Base-by-base conservation (phyloP, 2,888 invertebrate species). In the Adineta ricciae region DNA sequence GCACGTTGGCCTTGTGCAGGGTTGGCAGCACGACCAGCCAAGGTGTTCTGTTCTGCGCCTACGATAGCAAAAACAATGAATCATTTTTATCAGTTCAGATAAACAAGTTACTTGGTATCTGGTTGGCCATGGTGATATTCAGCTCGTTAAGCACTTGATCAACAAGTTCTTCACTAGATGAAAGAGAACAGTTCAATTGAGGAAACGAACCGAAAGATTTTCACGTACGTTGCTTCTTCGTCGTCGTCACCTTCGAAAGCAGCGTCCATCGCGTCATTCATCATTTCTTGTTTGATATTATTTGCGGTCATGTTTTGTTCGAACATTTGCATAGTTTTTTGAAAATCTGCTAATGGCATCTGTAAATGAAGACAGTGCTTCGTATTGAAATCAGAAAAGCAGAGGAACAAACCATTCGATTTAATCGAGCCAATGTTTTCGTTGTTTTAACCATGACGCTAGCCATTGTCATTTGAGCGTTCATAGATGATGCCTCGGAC, bases 221-320 rank as follows among this genome's bases (percentile, higher is more conserved):
- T 38, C 38, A 46, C 87, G 87, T 90, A 94, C 95, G 94, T 96
- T 92, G 99, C 98, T 89, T 97, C 97, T 89, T 97, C 97, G 90
- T 97, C 97, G 90, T 99, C 99, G 78, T 94, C 97, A 89, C 97
- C 98, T 87, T 95, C 98, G 88, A 99, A 96, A 0, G 98, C 99
- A 92, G 99, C 99, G 91, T 99, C 99, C 89, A 99, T 98, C 83
- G 96, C 97, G 91, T 99, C 99, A 90, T 96, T 97, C 94, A 99
- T 99, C 93, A 99, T 96, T 91, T 99, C 99, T 91, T 99, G 98
- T 90, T 99, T 99, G 98, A 99, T 99, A 90, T 99, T 98, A 99
- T 99, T 99, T 85, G 99, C 97, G 92, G 99, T 98, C 0, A 96
- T 96, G 90, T 99, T 98, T 90, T 97, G 98, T 91, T 99, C 99